Evolutionary conservation across 2,113 vertebrate species (phyloP), one percentile per base, ranked within the genome.

Genomic region (human (Homo sapiens)): DNA sequence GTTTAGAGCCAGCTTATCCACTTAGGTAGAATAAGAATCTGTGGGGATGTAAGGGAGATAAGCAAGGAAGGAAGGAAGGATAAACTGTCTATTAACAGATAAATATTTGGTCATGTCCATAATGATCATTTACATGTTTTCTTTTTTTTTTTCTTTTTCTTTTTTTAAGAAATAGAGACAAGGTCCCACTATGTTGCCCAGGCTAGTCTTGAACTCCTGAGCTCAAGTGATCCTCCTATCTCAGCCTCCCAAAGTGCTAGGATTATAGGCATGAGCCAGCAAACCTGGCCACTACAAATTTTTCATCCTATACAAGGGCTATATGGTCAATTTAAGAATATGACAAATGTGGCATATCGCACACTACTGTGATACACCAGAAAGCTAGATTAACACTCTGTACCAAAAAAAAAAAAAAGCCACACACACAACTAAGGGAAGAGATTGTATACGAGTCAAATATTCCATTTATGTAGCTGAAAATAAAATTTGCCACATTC

Each of bases 271-370:
- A 27, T 64, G 12, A 64, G 30, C 61, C 61, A 64, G 27, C 61
- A 64, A 30, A 64, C 27, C 61, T 64, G 61, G 61, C 61, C 61
- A 64, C 61, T 30, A 64, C 61, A 14, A 32, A 64, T 32, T 64
- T 64, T 64, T 64, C 61, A 73, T 43, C 32, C 55, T 97, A 79
- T 48, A 59, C 11, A 86, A 59, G 52, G 48, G 38, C 45, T 81
- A 87, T 70, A 59, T 72, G 52, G 84, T 94, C 64, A 95, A 25
- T 59, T 93, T 96, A 94, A 95, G 66, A 97, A 97, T 82, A 88
- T 79, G 32, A 95, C 40, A 38, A 75, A 72, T 55, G 75, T 61
- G 75, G 48, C 25, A 66, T 48, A 61, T 3, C 73, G 10, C 10
- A 79, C 5, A 96, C 45, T 83, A 88, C 0, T 48, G 16, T 91